Evolutionary conservation across 1,140 invertebrate genomes (phyloP).

Genomic region (Drosophila trapezifrons): DNA sequence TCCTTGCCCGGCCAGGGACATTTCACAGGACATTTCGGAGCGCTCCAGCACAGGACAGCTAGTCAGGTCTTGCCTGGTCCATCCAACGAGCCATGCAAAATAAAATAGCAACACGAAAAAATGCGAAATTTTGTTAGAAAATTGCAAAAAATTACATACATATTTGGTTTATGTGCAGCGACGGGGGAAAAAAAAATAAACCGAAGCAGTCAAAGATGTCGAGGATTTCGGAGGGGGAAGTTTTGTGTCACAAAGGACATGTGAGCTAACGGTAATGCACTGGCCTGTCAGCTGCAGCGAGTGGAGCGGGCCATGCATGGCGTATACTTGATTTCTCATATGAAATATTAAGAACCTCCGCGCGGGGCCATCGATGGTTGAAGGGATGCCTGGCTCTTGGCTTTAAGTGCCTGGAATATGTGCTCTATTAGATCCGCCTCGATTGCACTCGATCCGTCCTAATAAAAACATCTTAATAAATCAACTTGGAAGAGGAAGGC

Average conservation of each 20-base stretch:
- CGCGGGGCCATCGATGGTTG: background rate
- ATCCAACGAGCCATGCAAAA: slow-evolving; percentile 59
- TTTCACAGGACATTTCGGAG: slow-evolving; percentile 24
- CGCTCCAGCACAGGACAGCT: slow-evolving; percentile 18
- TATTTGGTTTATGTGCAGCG: slow-evolving; percentile 70
- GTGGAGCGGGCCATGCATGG: slow-evolving; percentile 6
- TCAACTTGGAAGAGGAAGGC: slow-evolving; percentile 43
- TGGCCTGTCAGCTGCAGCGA: slow-evolving; percentile 32
- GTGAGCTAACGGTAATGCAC: slow-evolving; percentile 71
- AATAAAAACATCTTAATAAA: slow-evolving; percentile 75
- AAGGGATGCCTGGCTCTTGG: slow-evolving; percentile 10
- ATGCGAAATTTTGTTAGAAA: slow-evolving; percentile 79
- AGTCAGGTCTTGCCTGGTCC: slow-evolving; percentile 21
- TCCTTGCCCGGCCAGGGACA: slow-evolving; percentile 27
- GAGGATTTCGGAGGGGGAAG: background rate
- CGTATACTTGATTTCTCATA: slow-evolving; percentile 66
- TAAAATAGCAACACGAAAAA: slow-evolving; percentile 74
- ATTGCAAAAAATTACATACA: slow-evolving; percentile 80
- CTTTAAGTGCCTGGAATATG: slow-evolving; percentile 29
- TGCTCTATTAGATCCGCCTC: background rate
- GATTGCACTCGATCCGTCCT: slow-evolving; percentile 12
- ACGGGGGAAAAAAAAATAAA: background rate
- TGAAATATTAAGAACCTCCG: slow-evolving; percentile 42
- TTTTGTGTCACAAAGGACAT: slow-evolving; percentile 54
- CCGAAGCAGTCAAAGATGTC: slow-evolving; percentile 39